Conservation (phyloP, 2,113 vertebrate genomes). For the Lepisosteus oculatus region DNA sequence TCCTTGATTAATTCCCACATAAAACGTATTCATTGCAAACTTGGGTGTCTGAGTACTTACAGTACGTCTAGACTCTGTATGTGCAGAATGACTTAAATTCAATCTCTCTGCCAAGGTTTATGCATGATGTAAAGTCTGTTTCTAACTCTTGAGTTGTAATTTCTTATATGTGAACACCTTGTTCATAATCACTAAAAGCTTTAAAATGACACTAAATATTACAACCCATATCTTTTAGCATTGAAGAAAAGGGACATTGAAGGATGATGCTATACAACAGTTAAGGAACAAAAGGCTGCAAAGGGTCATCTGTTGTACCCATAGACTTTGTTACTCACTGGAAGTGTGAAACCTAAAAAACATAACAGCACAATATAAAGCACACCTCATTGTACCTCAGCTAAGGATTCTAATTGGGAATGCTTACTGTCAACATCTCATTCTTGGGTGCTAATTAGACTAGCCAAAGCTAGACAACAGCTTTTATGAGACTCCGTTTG, state of each 20-base stretch:
- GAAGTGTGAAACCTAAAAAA: neutral
- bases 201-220: neutral
- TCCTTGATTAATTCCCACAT: too few species aligned
- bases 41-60: too few species aligned
- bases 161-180: too few species aligned
- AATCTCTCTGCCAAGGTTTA: too few species aligned
- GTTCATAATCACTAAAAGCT: neutral
- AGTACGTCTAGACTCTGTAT: too few species aligned
- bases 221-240: neutral
- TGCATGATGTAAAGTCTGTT: too few species aligned
- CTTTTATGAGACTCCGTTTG: neutral
- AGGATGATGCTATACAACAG: neutral
- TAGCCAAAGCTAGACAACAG: neutral
- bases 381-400: neutral
- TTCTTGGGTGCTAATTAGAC: slow-evolving; percentile 9
- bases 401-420: neutral
- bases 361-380: neutral
- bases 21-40: too few species aligned
- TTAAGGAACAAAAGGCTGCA: neutral
- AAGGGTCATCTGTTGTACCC: neutral
- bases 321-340: neutral
- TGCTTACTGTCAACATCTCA: neutral
- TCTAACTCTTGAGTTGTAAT: too few species aligned
- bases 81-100: too few species aligned
- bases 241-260: neutral